Base-by-base conservation (phyloP, 1,140 invertebrate species). In the Gonatopus flavifemur region DNA sequence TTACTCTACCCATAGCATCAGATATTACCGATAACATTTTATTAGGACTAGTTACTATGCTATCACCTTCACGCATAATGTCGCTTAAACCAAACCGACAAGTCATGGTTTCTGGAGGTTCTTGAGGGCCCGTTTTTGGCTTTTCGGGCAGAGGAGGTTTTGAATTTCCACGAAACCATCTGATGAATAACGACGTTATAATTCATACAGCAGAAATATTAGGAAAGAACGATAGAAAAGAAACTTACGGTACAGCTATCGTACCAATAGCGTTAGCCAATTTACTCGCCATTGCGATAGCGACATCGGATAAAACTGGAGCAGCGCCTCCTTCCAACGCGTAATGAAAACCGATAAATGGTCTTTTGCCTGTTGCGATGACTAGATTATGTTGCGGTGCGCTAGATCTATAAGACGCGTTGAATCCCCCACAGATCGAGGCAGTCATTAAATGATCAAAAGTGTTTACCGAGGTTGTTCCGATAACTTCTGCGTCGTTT, bases 401-500 rank as follows among this genome's bases (percentile, higher is more conserved):
- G 54, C 85, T 85, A 1, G 86, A 84, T 38, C 86, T 82, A 55
- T 90, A 88, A 60, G 82, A 83, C 5, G 86, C 85, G 68, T 84
- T 84, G 72, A 87, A 89, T 37, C 90, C 91, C 30, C 88, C 88
- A 68, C 86, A 84, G 30, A 91, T 81, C 8, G 91, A 92, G 22
- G 88, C 89, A 32, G 87, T 87, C 38, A 88, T 81, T 36, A 97
- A 80, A 77, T 96, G 89, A 74, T 96, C 92, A 80, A 93, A 97
- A 4, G 85, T 85, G 62, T 87, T 87, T 12, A 88, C 84, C 20
- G 87, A 83, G 36, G 87, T 85, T 25, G 88, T 76, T 15, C 90
- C 90, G 52, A 90, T 86, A 37, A 93, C 83, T 59, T 87, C 86
- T 57, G 85, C 85, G 78, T 96, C 93, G 57, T 84, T 84, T 2